Percentiles rank a stretch among this genome's conserved stretches.
Conservation (phyloP, 2,797 vertebrate species). For the Cottoperca gobio region DNA sequence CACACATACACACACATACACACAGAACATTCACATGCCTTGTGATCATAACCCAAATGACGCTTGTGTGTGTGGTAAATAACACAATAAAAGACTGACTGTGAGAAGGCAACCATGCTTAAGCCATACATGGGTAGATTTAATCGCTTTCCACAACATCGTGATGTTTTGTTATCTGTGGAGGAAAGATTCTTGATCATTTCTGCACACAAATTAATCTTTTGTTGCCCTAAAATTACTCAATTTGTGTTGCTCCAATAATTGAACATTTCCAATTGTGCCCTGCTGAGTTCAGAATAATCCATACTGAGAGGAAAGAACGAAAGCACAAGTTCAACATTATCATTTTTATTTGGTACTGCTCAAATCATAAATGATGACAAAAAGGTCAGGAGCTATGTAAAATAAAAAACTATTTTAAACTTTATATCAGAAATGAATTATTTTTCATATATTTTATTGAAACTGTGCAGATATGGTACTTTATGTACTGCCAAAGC, state of each 20-base stretch:
- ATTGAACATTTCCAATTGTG: neutral
- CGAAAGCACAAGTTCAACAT: slow-evolving; percentile 9
- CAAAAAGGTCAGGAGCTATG: slow-evolving; percentile 42
- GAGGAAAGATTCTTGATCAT: neutral
- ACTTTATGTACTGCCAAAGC: neutral
- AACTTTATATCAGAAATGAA: slow-evolving; percentile 19
- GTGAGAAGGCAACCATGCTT: slow-evolving; percentile 12
- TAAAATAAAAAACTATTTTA: slow-evolving; percentile 46
- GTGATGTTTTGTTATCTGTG: neutral
- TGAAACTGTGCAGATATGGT: slow-evolving; percentile 1
- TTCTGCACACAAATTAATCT: neutral
- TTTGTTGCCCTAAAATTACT: neutral
- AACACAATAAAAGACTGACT: slow-evolving; percentile 33
- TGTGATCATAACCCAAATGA: slow-evolving; percentile 74
- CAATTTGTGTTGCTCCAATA: neutral
- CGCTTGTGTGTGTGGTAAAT: slow-evolving; percentile 26
- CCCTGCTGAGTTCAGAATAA: neutral
- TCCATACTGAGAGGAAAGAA: slow-evolving; percentile 1
- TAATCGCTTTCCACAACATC: neutral
- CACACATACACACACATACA: slow-evolving; percentile 35
- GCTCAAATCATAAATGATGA: slow-evolving; percentile 44
- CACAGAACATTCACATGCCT: slow-evolving; percentile 57
- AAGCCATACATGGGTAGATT: neutral
- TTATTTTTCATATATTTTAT: neutral
- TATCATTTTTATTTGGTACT: slow-evolving; percentile 58